phyloP scores from a whole-genome alignment of 2,797 vertebrate genomes.

The Myotis planiceps region DNA sequence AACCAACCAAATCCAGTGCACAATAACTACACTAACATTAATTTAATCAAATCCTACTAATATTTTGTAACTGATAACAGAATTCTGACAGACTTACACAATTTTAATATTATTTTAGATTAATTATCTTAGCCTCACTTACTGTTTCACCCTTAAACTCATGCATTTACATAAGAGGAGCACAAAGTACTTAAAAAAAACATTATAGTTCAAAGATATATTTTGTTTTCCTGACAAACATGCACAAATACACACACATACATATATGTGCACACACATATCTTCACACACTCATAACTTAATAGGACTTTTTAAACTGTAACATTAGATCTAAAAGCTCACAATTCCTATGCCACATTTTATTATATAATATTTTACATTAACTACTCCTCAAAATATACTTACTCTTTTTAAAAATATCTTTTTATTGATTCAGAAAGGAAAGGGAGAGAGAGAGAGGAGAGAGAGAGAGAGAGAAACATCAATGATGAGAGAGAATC shows the following conservation, averaged over 20 bases:
- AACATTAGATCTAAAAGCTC: background rate
- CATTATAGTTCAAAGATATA: background rate
- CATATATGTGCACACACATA: background rate
- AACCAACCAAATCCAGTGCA: slow-evolving; percentile 81
- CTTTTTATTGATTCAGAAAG: no score
- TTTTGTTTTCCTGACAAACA: background rate
- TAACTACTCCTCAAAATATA: slow-evolving; percentile 3
- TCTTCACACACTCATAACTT: background rate
- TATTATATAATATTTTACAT: background rate
- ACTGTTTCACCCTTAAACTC: background rate
- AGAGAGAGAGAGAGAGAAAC: no score
- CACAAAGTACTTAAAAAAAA: background rate
- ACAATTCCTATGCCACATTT: background rate
- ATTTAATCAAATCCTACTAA: slow-evolving; percentile 84
- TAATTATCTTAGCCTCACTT: slow-evolving; percentile 27
- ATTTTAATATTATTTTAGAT: slow-evolving; percentile 51
- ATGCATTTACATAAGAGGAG: background rate
- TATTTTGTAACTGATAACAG: slow-evolving; percentile 76
- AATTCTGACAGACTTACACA: slow-evolving; percentile 55
- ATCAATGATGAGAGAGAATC: no score
- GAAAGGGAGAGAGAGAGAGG: no score
- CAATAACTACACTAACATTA: slow-evolving; percentile 85
- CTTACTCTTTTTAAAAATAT: background rate
- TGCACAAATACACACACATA: background rate
- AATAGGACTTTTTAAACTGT: background rate